Evolutionary conservation across 2,113 vertebrate species (phyloP).

Genomic region (Otis tarda): DNA sequence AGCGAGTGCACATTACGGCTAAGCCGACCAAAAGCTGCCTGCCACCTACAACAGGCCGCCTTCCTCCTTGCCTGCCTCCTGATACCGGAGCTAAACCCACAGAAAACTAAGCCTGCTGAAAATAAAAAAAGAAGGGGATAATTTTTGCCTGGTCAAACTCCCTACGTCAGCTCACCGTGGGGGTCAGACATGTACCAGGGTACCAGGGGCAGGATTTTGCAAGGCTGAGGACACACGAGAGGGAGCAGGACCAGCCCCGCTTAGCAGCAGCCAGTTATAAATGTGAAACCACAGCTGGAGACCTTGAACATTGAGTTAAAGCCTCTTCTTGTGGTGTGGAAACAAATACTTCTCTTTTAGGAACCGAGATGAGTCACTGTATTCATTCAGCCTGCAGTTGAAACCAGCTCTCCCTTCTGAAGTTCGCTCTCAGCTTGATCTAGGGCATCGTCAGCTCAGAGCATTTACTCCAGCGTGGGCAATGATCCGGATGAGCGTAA

Average conservation of each 20-base stretch:
- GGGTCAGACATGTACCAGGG: not conserved
- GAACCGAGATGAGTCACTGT: not conserved
- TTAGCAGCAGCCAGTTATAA: not conserved
- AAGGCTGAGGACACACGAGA: not conserved
- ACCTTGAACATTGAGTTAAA: not conserved
- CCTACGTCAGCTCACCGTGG: rapidly evolving
- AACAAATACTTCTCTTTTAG: constrained; percentile 28
- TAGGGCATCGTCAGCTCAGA: not conserved
- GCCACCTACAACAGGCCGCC: not conserved
- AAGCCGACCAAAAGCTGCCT: not conserved
- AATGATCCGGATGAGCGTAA: rapidly evolving
- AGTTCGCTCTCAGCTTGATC: not conserved
- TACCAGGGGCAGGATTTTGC: not conserved
- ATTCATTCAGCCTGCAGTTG: not conserved
- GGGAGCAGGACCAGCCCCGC: not conserved
- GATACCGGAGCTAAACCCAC: rapidly evolving
- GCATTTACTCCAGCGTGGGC: not conserved
- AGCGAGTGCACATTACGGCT: rapidly evolving
- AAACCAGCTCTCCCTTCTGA: not conserved
- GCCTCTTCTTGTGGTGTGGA: not conserved
- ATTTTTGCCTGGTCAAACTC: not conserved
- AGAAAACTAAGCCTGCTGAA: not conserved
- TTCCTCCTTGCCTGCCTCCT: not conserved
- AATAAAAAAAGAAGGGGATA: not conserved
- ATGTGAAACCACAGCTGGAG: not conserved